Base-by-base conservation (phyloP, 2,113 vertebrate genomes). In the Pterocles burchelli region DNA sequence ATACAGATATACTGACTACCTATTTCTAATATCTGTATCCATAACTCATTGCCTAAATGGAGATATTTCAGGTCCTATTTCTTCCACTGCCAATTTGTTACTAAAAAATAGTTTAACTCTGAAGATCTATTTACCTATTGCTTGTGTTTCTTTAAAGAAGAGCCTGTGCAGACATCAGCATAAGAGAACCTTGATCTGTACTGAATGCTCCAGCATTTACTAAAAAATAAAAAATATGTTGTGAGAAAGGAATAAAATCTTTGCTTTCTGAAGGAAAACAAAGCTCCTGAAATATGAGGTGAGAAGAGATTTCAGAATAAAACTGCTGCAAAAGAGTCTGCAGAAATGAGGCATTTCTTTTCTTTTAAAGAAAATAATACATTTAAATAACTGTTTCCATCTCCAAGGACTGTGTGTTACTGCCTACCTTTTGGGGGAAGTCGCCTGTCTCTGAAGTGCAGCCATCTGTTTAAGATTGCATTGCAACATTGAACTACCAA, bases 381-480 rank as follows among this genome's bases (percentile, higher is more conserved):
- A 62, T 70, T 85, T 58, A 55, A 93, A 76, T 85, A 71, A 67
- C 66, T 88, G 17, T 66, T 94, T 85, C 63, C 13, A 17, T 80
- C 88, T 86, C 81, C 33, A 54, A 89, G 58, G 63, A 25, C 19
- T 77, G 36, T 76, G 36, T 71, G 26, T 91, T 55, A 57, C 48
- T 76, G 51, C 17, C 0, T 0, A 58, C 65, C 17, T 91, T 85
- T 76, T 46, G 7, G 6, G 48, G 52, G 45, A 87, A 91, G 62
- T 89, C 91, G 85, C 84, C 57, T 85, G 36, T 71, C 63, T 93
- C 70, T 91, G 81, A 91, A 94, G 41, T 43, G 21, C 36, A 73
- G 31, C 77, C 70, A 58, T 89, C 67, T 88, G 72, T 62, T 90
- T 87, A 74, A 89, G 76, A 57, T 57, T 72, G 52, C 5, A 0